Evolutionary conservation across 2,888 invertebrate genomes (phyloP).

Genomic region (Ochropleura plecta): DNA sequence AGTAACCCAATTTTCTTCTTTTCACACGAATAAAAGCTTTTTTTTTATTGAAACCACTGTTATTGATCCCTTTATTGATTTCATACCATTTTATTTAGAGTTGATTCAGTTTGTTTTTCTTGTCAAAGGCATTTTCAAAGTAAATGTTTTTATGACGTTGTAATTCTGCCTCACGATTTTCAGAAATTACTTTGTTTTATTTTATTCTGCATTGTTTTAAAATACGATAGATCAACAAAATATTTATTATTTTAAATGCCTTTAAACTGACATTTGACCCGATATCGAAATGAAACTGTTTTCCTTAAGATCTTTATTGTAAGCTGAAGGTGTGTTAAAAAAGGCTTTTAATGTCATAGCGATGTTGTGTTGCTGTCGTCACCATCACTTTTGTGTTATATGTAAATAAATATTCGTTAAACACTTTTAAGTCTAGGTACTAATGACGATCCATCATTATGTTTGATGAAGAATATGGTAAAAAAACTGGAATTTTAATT

Average conservation of each 20-base stretch:
- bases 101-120: constrained; percentile 11
- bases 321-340: constrained; percentile 33
- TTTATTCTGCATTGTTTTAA: background rate
- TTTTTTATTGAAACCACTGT: background rate
- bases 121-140: constrained; percentile 42
- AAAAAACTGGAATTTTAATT: constrained; percentile 20
- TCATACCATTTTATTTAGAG: constrained; percentile 24
- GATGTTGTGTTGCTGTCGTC: constrained; percentile 59
- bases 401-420: constrained; percentile 59
- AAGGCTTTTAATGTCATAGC: constrained; percentile 53
- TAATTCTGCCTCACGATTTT: no score
- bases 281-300: constrained; percentile 14
- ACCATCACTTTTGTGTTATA: constrained; percentile 26
- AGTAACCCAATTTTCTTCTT: no score
- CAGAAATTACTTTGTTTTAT: background rate
- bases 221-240: background rate
- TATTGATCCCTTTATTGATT: constrained; percentile 28
- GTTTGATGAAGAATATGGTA: constrained; percentile 6
- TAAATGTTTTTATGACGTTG: background rate
- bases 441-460: background rate
- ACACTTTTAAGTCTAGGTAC: background rate
- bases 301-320: constrained; percentile 12
- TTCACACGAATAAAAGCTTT: no score
- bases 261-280: constrained; percentile 71
- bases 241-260: constrained; percentile 39